A percentile compares a stretch with the other conserved stretches of the same genome.
Conservation (phyloP, 2,113 vertebrate genomes). For the Megalops atlanticus region DNA sequence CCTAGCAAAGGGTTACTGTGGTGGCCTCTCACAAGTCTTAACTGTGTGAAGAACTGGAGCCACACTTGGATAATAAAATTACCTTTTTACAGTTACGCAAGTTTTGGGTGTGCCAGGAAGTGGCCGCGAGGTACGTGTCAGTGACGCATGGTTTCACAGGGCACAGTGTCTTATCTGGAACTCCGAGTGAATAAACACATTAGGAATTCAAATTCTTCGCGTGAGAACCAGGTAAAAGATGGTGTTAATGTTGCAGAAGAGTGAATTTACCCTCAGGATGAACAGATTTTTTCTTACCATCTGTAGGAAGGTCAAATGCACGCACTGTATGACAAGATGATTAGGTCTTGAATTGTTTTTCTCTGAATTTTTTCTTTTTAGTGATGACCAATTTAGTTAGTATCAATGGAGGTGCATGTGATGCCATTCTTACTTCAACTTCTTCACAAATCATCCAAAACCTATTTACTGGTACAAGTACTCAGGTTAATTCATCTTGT, state of each 20-base stretch:
- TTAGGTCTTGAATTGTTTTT: neutral
- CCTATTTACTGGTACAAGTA: neutral
- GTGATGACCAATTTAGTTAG: neutral
- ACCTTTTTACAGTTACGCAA: neutral
- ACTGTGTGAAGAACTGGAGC: neutral
- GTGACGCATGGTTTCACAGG: constrained; percentile 2
- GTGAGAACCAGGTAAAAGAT: constrained; percentile 55
- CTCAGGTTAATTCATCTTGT: neutral
- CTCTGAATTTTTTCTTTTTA: neutral
- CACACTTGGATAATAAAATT: neutral
- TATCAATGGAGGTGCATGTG: neutral
- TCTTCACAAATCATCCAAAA: neutral
- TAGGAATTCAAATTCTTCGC: constrained; percentile 55
- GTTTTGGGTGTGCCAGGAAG: neutral
- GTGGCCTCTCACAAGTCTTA: neutral
- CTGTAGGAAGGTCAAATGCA: constrained; percentile 2
- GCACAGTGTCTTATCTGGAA: constrained; percentile 42
- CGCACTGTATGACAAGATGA: neutral
- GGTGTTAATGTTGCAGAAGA: constrained; percentile 29
- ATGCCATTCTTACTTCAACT: neutral
- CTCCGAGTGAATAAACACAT: constrained; percentile 54
- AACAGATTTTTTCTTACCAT: neutral
- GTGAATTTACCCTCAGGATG: constrained; percentile 28
- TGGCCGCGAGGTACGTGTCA: neutral
- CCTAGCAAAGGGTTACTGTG: neutral